Percentiles rank a stretch among this genome's conserved stretches.
phyloP scores from a whole-genome alignment of 1,140 invertebrate genomes.

The Drosophila nannoptera region DNA sequence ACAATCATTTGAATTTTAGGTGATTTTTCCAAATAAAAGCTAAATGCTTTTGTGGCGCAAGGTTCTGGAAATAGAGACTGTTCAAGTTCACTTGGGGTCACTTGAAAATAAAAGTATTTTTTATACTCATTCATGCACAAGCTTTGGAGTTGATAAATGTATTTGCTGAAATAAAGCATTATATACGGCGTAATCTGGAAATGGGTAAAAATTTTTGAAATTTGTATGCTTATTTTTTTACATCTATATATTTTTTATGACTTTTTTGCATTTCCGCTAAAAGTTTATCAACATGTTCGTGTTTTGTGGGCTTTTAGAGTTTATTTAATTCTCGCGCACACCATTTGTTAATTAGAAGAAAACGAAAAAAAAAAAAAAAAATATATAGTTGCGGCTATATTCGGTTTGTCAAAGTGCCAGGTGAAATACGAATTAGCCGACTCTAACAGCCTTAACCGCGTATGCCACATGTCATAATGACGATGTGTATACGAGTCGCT shows the following conservation, averaged over 20 bases:
- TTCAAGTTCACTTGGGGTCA: no score
- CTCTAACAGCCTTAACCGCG: constrained; percentile 32
- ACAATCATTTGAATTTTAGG: constrained; percentile 2
- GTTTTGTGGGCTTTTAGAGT: not conserved
- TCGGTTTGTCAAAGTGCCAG: constrained; percentile 57
- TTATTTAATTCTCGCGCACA: constrained; percentile 19
- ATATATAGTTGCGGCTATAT: constrained; percentile 18
- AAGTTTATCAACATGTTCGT: constrained; percentile 10
- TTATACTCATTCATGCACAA: no score
- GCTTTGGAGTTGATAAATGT: not conserved
- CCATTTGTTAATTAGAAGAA: constrained; percentile 26
- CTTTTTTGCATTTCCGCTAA: constrained; percentile 37
- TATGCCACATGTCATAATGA: constrained; percentile 28
- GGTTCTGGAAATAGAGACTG: no score
- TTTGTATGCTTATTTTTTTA: not conserved
- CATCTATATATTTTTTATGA: not conserved
- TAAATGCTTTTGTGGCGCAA: not conserved
- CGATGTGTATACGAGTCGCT: constrained; percentile 1
- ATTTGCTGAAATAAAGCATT: constrained; percentile 4
- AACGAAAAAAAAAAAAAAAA: not conserved
- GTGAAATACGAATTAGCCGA: constrained; percentile 57
- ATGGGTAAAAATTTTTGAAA: constrained; percentile 4
- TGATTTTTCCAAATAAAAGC: constrained; percentile 1
- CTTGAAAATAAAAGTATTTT: not conserved
- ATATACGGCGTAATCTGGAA: constrained; percentile 21